A percentile compares a stretch with the other conserved stretches of the same genome.
These are phyloP conservation scores for Venusia cambrica DNA, from an alignment of 2,888 invertebrate species.

Conservation along the genomic window DNA sequence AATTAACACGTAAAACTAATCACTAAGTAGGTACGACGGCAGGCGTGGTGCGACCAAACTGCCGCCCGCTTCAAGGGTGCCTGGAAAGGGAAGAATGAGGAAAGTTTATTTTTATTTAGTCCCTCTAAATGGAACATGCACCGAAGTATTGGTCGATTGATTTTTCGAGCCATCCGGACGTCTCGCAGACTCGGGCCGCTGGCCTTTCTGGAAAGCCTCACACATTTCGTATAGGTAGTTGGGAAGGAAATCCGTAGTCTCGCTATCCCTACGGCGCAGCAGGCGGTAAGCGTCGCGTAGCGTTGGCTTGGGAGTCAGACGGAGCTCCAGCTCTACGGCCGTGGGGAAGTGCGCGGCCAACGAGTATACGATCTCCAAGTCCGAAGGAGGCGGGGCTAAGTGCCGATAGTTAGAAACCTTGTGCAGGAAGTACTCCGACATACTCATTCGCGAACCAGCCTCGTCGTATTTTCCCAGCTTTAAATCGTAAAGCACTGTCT, in stretches of 20 bases:
- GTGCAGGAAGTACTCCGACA: conserved; percentile 74
- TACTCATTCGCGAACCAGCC: conserved; percentile 53
- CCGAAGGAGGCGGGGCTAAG: conserved; percentile 68
- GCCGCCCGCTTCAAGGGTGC: conserved; percentile 10
- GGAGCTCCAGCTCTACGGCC: conserved; percentile 69
- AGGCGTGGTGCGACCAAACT: too few species aligned
- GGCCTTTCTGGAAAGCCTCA: conserved; percentile 69
- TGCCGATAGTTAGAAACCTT: conserved; percentile 73
- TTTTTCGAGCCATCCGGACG: conserved; percentile 47
- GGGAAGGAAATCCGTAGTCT: conserved; percentile 65
- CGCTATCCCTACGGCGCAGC: conserved; percentile 70
- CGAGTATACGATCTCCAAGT: conserved; percentile 72
- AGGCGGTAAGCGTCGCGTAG: conserved; percentile 70
- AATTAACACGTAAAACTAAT: conserved; percentile 22
- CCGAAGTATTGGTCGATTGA: conserved; percentile 36
- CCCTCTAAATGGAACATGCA: conserved; percentile 42
- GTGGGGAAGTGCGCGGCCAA: conserved; percentile 73
- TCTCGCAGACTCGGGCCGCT: conserved; percentile 60
- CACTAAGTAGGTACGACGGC: too few species aligned
- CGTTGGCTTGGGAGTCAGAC: conserved; percentile 69
- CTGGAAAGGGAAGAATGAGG: conserved; percentile 8
- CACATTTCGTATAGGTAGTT: conserved; percentile 78
- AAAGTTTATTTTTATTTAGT: conserved; percentile 35
- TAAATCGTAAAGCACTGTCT: conserved; percentile 68
- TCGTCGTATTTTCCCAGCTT: conserved; percentile 73